A percentile compares a stretch with the other conserved stretches of the same genome.
These are phyloP conservation scores for Florisuga fusca DNA, from an alignment of 2,797 vertebrate genomes.

Conservation along the genomic window DNA sequence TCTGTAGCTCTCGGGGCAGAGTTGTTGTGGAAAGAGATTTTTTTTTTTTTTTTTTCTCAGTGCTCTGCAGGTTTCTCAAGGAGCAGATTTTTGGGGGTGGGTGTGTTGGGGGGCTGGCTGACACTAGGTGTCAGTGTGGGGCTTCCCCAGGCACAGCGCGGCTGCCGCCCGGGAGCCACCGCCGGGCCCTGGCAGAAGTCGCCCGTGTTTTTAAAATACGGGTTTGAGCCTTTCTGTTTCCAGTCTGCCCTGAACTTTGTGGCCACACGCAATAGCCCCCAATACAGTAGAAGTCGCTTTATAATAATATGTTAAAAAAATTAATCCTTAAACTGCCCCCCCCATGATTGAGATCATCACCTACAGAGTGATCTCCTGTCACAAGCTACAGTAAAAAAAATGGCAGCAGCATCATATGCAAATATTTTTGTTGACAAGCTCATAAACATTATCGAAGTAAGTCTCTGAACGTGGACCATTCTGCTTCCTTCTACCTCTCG, in stretches of 20 bases:
- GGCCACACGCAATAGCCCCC: accelerated
- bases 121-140: constrained; percentile 63
- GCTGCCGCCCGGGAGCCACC: background rate
- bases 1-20: background rate
- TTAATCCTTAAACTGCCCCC: background rate
- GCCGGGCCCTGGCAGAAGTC: no score
- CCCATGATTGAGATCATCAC: no score
- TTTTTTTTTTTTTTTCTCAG: no score
- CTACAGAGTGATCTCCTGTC: background rate
- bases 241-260: accelerated
- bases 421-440: background rate
- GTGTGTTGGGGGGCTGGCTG: background rate
- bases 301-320: background rate
- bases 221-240: accelerated
- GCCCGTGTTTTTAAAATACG: no score
- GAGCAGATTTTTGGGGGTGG: background rate
- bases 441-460: background rate
- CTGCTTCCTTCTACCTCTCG: accelerated
- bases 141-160: background rate
- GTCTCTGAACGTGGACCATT: background rate
- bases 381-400: background rate
- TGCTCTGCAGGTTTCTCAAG: accelerated
- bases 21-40: background rate
- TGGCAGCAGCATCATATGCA: accelerated
- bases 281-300: background rate